A percentile compares a stretch with the other conserved stretches of the same genome.
phyloP scores from a whole-genome alignment of 2,113 vertebrate species.

The Phocoena sinus region DNA sequence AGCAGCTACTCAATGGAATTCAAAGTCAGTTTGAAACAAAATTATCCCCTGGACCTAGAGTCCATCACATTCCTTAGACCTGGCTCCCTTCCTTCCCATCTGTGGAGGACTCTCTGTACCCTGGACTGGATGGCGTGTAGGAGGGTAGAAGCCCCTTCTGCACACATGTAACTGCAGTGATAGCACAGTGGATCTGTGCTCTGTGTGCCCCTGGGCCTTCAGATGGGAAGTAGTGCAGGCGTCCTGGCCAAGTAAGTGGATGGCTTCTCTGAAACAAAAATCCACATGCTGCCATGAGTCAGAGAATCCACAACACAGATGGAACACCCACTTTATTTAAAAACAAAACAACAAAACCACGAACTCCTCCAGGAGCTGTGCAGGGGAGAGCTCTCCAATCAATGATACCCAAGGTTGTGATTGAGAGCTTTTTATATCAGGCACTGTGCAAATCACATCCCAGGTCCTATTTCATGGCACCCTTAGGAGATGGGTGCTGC shows the following conservation, averaged over 20 bases:
- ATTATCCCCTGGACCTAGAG: slow-evolving; percentile 52
- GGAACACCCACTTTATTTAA: neutral
- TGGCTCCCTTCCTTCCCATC: slow-evolving; percentile 40
- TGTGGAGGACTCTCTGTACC: neutral
- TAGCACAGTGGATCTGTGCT: neutral
- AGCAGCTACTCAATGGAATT: slow-evolving; percentile 29
- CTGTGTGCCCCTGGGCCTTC: neutral
- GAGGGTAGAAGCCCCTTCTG: neutral
- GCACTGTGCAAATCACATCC: neutral
- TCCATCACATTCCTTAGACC: slow-evolving; percentile 15
- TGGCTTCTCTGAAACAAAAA: neutral
- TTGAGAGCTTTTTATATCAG: neutral
- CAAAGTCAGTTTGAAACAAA: slow-evolving; percentile 62
- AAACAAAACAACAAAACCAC: neutral
- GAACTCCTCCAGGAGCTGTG: neutral
- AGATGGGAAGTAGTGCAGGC: neutral
- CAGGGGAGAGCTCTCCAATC: neutral
- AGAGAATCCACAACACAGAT: neutral
- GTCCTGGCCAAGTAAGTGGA: neutral
- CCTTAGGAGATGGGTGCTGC: neutral
- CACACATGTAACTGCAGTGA: fast-evolving
- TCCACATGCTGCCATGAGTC: neutral
- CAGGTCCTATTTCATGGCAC: neutral
- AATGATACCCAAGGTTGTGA: too few species aligned
- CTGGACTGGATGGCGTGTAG: fast-evolving